phyloP scores from a whole-genome alignment of 2,888 invertebrate species.

The Scaptomyza polygonia region DNA sequence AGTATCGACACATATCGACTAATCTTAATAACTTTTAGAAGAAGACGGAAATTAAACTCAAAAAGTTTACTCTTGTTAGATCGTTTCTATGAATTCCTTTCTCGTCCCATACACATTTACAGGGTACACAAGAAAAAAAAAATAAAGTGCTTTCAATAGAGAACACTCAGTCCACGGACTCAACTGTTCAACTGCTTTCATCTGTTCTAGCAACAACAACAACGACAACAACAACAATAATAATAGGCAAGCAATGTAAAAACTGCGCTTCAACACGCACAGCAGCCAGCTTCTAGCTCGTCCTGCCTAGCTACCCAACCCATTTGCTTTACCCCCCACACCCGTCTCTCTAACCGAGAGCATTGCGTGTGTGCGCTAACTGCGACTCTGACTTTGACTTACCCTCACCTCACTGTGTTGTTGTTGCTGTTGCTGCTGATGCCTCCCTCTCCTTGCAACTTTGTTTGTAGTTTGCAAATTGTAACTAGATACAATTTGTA shows the following conservation, averaged over 20 bases:
- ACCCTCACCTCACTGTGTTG: constrained; percentile 15
- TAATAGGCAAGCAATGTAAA: constrained; percentile 55
- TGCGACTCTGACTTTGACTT: constrained; percentile 56
- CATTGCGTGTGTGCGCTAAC: constrained; percentile 48
- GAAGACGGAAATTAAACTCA: not conserved
- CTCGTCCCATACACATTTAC: not conserved
- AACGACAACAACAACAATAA: constrained; percentile 23
- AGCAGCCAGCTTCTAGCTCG: constrained; percentile 44
- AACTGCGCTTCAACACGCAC: constrained; percentile 79
- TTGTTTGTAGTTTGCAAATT: constrained; percentile 80
- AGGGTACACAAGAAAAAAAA: constrained; percentile 6
- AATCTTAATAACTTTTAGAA: not conserved
- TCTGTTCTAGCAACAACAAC: constrained; percentile 49
- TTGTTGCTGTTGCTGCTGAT: not conserved
- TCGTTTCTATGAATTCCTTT: no score
- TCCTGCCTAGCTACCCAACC: constrained; percentile 23
- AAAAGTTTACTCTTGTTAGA: no score
- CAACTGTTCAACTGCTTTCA: constrained; percentile 38
- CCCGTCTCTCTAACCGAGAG: not conserved
- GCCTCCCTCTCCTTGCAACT: constrained; percentile 35
- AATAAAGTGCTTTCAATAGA: constrained; percentile 34
- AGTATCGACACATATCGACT: no score
- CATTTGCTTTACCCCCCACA: constrained; percentile 1
- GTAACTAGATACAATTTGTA: constrained; percentile 80
- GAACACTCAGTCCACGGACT: constrained; percentile 15